Evolutionary conservation across 30 jellyfish, hydroid and myxozoan genomes (phyloP), one percentile per base, ranked within the genome.

Genomic region (Pelagia noctiluca): DNA sequence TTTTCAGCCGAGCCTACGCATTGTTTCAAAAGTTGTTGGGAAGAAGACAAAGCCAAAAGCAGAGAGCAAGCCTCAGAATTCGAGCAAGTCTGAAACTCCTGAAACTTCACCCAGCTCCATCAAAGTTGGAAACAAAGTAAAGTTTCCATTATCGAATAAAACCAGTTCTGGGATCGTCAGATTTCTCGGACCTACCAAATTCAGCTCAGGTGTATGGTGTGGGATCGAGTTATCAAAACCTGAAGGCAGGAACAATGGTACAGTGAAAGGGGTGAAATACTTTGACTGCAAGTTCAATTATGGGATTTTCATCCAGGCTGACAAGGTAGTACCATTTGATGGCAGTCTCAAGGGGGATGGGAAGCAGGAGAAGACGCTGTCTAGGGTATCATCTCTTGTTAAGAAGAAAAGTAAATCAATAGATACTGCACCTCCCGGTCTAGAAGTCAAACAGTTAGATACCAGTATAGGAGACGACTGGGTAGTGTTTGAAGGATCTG

Each of bases 191-290:
- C 78, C 79, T 21, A 92, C 98, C 28, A 83, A 75, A 11, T 92
- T 92, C 75, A 87, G 98, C 60, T 46, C 96, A 23, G 96, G 97
- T 5, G 54, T 50, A 4, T 92, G 97, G 97, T 92, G 98, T 74
- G 98, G 98, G 12, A 50, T 92, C 38, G 97, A 77, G 35, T 63
- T 92, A 36, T 49, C 53, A 5, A 87, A 84, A 71, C 88, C 87
- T 12, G 89, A 53, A 25, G 98, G 98, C 22, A 80, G 92, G 24
- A 82, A 92, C 61, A 87, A 92, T 72, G 98, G 98, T 3, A 86
- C 98, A 30, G 98, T 92, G 26, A 87, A 84, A 31, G 98, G 98
- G 32, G 83, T 70, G 21, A 68, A 82, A 80, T 92, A 92, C 64
- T 92, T 92, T 81, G 89, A 82, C 0, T 92, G 98, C 80, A 71